A percentile compares a stretch with the other conserved stretches of the same genome.
Evolutionary conservation across 2,888 invertebrate species (phyloP).

Genomic region (Andrena bucephala): DNA sequence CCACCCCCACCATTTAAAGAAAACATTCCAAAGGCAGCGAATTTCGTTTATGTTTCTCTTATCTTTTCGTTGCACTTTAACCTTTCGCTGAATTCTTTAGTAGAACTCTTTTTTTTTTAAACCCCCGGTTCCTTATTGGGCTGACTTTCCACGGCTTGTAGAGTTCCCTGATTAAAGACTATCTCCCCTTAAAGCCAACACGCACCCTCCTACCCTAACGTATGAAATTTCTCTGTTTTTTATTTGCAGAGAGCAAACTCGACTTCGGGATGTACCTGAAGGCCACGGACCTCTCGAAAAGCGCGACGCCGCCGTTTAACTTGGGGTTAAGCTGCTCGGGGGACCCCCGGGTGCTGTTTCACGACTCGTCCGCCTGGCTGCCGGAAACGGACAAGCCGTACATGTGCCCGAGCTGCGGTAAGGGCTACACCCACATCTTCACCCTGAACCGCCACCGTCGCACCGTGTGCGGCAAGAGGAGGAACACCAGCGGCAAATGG

Average conservation of each 20-base stretch:
- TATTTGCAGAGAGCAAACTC: constrained; percentile 52
- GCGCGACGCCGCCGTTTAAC: constrained; percentile 21
- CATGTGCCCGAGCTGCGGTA: constrained; percentile 70
- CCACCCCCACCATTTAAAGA: too few relatives aligned
- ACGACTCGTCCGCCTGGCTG: constrained; percentile 37
- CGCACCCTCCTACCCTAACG: constrained; percentile 33
- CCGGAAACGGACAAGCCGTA: constrained; percentile 70
- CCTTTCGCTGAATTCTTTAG: not conserved
- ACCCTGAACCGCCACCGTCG: constrained; percentile 73
- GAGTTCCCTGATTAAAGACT: not conserved
- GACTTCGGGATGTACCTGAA: constrained; percentile 36
- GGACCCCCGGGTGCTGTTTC: constrained; percentile 16
- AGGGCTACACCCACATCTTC: constrained; percentile 68
- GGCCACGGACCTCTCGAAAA: constrained; percentile 25
- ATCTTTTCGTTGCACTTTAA: not conserved
- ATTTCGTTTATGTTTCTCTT: not conserved
- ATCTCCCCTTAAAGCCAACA: not conserved
- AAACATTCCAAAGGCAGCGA: not conserved
- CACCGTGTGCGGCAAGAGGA: constrained; percentile 70
- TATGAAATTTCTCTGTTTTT: constrained; percentile 46
- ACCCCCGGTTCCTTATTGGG: not conserved
- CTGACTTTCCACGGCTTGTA: not conserved
- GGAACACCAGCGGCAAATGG: constrained; percentile 64
- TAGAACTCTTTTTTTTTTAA: not conserved
- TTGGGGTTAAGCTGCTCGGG: not conserved